These are phyloP conservation scores for Hydrophis major DNA, from an alignment of 2,797 vertebrate genomes.

Conservation along the genomic window DNA sequence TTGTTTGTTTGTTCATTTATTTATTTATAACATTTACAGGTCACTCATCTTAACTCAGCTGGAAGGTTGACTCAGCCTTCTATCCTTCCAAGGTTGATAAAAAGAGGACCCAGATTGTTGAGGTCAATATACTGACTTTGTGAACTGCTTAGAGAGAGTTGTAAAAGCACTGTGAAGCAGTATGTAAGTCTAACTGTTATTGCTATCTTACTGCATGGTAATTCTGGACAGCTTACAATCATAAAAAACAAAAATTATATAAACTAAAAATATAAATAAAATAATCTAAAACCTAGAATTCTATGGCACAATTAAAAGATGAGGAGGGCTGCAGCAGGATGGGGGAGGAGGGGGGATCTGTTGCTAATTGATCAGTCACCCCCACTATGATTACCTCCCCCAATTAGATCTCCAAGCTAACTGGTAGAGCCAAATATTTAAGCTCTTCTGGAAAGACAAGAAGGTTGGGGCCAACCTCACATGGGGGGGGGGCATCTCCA, in stretches of 20 bases:
- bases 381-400: neutral
- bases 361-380: neutral
- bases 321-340: neutral
- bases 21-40: neutral
- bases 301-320: neutral
- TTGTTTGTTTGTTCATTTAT: neutral
- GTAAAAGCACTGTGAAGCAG: too few species aligned
- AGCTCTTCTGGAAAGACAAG: too few species aligned
- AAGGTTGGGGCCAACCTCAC: too few species aligned
- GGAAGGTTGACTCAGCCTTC: too few species aligned
- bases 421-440: too few species aligned
- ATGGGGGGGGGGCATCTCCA: too few species aligned
- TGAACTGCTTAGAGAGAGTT: too few species aligned
- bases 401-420: too few species aligned
- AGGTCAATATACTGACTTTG: too few species aligned
- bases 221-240: neutral
- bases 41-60: neutral
- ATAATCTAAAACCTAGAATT: neutral
- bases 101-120: too few species aligned
- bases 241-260: neutral
- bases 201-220: neutral
- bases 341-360: neutral
- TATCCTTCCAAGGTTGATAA: too few species aligned
- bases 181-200: too few species aligned
- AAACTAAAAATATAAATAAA: neutral